Base-by-base conservation (phyloP, 53 echinoderm and acorn worm species). In the Hippasteria phrygiana region DNA sequence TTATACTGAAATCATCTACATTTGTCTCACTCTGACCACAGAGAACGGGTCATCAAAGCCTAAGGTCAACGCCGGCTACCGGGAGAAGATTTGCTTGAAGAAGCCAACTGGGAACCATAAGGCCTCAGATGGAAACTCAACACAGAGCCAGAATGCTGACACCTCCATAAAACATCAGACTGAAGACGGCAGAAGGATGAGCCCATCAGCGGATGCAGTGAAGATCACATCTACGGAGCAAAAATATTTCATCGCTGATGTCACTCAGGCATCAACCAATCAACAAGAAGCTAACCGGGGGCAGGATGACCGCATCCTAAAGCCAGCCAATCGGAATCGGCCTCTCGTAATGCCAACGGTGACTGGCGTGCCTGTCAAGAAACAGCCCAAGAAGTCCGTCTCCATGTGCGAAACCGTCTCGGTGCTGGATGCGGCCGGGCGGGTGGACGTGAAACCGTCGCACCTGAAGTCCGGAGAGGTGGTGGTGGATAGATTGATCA, bases 321-420 rank as follows among this genome's bases (percentile, higher is more conserved):
- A 70, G 53, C 71, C 85, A 18, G 5, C 85, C 71, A 69, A 85
- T 85, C 71, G 36, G 51, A 46, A 85, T 39, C 47, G 37, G 40
- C 51, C 48, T 34, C 33, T 20, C 3, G 35, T 22, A 1, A 13
- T 66, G 1, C 13, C 24, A 38, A 37, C 37, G n/a, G n/a, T n/a
- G 41, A 36, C 40, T 4, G 33, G 33, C 34, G 55, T 38, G 45
- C 70, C 71, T 5, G 71, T 7, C 53, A 85, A 85, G 85, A 70
- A 70, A 24, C 85, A 85, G 47, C 0, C 46, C 14, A 92, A 88
- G 81, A 92, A 92, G 34, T 74, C 81, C 6, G 92, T 92, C 37
- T 82, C 74, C 24, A 89, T 92, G 83, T 45, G 74, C 13, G 88
- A 82, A 36, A 83, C 75, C 13, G 92, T 92, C 24, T 88, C 88